Conservation (phyloP, 2,113 vertebrate species). For the Bucco capensis region DNA sequence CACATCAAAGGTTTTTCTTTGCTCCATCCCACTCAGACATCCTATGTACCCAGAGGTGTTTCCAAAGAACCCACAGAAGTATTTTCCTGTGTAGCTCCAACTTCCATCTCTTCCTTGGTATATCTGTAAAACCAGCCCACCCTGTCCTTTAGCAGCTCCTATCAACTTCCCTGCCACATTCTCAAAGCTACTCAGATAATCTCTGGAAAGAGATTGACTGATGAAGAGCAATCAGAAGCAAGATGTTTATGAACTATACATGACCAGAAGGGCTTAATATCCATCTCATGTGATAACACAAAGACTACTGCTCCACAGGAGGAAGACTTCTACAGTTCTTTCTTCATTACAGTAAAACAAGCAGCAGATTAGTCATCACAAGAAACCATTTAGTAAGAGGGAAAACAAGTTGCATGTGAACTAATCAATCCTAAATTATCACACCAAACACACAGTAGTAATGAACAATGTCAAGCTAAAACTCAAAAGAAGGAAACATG, state of each 20-base stretch:
- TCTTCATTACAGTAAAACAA: not conserved
- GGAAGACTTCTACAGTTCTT: not conserved
- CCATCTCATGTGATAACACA: not conserved
- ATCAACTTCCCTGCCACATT: not conserved
- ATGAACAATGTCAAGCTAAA: not conserved
- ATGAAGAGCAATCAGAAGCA: no score
- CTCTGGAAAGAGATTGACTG: not conserved
- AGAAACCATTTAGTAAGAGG: not conserved
- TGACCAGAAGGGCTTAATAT: not conserved
- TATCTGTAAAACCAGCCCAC: no score
- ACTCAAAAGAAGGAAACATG: not conserved
- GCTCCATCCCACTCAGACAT: not conserved
- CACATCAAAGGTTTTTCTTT: not conserved
- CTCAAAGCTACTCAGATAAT: not conserved
- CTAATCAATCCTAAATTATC: not conserved
- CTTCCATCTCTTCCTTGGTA: no score
- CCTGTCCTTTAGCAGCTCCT: not conserved
- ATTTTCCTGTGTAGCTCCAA: no score
- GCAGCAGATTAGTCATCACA: not conserved
- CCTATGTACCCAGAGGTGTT: accelerated
- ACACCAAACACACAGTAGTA: not conserved
- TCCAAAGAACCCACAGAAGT: not conserved
- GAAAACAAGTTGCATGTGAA: not conserved
- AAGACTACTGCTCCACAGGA: not conserved
- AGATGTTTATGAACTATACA: not conserved